Evolutionary conservation across 2,888 invertebrate genomes (phyloP).

Genomic region (Tenthredo livida): DNA sequence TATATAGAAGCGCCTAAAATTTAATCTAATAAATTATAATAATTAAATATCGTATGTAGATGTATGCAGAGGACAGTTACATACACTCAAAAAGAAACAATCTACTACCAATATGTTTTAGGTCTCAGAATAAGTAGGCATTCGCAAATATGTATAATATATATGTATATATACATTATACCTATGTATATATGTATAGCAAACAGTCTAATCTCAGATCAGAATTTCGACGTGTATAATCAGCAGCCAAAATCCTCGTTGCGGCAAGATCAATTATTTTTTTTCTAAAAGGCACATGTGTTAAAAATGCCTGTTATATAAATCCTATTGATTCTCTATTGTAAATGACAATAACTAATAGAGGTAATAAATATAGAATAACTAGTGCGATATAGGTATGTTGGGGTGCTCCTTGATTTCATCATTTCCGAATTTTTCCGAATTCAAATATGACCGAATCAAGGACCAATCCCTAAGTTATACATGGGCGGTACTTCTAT

Average conservation of each 20-base stretch:
- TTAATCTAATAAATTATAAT: conserved; percentile 55
- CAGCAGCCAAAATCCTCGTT: background rate
- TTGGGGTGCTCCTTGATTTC: no score
- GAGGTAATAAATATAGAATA: conserved; percentile 4
- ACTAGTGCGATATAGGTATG: background rate
- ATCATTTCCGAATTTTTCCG: no score
- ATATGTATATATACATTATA: background rate
- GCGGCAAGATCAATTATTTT: conserved; percentile 3
- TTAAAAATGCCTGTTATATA: conserved; percentile 7
- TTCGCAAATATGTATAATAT: background rate
- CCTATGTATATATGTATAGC: background rate
- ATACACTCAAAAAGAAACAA: background rate
- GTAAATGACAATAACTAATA: conserved; percentile 5
- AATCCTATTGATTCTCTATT: background rate
- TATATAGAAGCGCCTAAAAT: conserved; percentile 51
- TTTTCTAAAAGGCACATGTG: conserved; percentile 42
- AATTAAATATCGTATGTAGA: conserved; percentile 50
- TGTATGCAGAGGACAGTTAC: conserved; percentile 27
- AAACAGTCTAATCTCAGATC: conserved; percentile 28
- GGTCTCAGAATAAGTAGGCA: background rate
- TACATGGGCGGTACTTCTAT: background rate
- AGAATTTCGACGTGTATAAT: conserved; percentile 16
- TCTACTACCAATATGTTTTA: conserved; percentile 1
- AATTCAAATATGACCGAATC: no score
- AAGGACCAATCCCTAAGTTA: no score